phyloP scores from a whole-genome alignment of 2,113 vertebrate species.

The Numida meleagris region DNA sequence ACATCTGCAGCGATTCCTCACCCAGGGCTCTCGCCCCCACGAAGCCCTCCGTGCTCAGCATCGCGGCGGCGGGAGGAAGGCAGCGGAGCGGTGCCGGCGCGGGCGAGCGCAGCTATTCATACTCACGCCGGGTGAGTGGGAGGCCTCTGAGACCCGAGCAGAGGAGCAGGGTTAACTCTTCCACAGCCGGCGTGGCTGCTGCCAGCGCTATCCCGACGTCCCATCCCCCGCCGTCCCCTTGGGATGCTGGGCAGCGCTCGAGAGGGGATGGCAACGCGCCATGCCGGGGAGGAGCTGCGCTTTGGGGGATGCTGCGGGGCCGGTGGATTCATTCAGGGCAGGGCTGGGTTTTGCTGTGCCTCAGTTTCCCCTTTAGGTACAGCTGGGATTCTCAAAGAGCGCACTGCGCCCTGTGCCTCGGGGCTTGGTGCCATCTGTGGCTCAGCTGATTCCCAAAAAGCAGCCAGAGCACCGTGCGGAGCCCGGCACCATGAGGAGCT shows the following conservation, averaged over 20 bases:
- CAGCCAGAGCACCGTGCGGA: background rate
- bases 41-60: slow-evolving; percentile 68
- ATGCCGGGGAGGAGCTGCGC: background rate
- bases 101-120: slow-evolving; percentile 69
- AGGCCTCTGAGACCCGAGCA: slow-evolving; percentile 52
- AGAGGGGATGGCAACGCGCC: background rate
- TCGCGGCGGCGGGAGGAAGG: background rate
- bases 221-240: background rate
- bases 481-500: background rate
- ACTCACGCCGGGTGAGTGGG: slow-evolving; percentile 47
- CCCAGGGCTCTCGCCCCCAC: slow-evolving; percentile 43
- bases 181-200: background rate
- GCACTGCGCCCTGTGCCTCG: background rate
- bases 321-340: background rate
- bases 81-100: slow-evolving; percentile 33
- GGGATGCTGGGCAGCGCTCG: background rate
- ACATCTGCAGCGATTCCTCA: slow-evolving; percentile 91
- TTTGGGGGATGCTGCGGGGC: background rate
- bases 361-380: background rate
- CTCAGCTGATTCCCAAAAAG: background rate
- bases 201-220: background rate
- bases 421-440: background rate
- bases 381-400: background rate
- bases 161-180: slow-evolving; percentile 56
- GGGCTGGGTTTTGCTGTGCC: background rate